These are phyloP conservation scores for Lutjanus campechanus DNA, from an alignment of 2,797 vertebrate species.

Conservation along the genomic window DNA sequence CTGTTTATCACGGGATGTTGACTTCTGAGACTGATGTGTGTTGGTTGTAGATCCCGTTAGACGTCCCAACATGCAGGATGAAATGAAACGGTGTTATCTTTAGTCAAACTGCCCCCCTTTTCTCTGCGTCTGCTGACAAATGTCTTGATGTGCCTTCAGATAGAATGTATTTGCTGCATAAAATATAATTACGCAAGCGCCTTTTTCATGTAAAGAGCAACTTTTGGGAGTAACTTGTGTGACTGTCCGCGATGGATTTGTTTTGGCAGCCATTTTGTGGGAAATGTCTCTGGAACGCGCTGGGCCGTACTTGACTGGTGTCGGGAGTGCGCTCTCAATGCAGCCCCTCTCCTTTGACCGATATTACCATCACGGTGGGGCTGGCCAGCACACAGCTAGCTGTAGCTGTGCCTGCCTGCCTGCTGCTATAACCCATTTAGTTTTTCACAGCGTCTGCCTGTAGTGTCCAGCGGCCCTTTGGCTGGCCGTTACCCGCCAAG, in stretches of 20 bases:
- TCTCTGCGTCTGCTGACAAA: neutral
- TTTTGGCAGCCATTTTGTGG: slow-evolving; percentile 93
- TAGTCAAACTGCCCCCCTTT: neutral
- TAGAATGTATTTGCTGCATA: accelerated
- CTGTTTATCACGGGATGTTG: neutral
- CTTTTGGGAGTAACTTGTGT: slow-evolving; percentile 15
- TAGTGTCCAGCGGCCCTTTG: slow-evolving; percentile 30
- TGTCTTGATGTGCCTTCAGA: accelerated
- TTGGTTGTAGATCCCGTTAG: neutral
- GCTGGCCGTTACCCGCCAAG: slow-evolving; percentile 47
- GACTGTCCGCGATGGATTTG: slow-evolving; percentile 78
- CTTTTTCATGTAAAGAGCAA: neutral
- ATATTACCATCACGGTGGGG: slow-evolving; percentile 85
- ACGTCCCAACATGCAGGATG: neutral
- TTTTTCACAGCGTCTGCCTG: slow-evolving; percentile 41
- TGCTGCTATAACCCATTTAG: slow-evolving; percentile 48
- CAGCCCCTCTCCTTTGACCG: slow-evolving; percentile 81
- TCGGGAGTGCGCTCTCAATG: slow-evolving; percentile 82
- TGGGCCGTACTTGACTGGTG: slow-evolving; percentile 69
- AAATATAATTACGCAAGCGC: neutral
- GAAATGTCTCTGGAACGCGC: slow-evolving; percentile 74
- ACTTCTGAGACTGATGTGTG: no score
- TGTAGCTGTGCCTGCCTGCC: slow-evolving; percentile 71
- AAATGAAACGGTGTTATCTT: neutral
- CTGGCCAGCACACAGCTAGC: slow-evolving; percentile 77